Evolutionary conservation across 2,797 vertebrate genomes (phyloP), one percentile per base, ranked within the genome.

Genomic region (Pogonophryne albipinna): DNA sequence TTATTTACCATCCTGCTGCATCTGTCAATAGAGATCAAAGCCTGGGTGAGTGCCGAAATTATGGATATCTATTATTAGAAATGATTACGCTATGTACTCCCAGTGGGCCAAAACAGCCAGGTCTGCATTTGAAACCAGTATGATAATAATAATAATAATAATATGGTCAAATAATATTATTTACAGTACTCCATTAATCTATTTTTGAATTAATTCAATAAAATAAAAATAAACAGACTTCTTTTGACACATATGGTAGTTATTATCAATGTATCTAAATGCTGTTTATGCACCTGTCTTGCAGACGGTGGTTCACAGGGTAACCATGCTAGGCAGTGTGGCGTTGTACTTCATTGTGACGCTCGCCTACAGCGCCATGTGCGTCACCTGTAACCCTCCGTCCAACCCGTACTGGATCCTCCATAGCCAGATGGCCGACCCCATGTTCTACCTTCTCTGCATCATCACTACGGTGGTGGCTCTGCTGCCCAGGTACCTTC

Each of bases 11-110:
- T 99, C 85, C 93, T 99, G 50, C 85, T 98, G 84, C 97, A 98
- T 85, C 96, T 98, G 79, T 97, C 97, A 49, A 96, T 99, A 85
- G 98, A 99, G 93, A 97, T 97, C 90, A 97, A 95, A 87, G 95
- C 95, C 3, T 99, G 98, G 98, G 98, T 99, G 94, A 67, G 97
- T 91, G 49, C 66, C 70, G 31, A 64, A 68, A 41, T 57, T 45
- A 74, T 62, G n/a, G 42, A 67, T 52, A 60, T 63, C 47, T 69
- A 17, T 75, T 61, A 76, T 50, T 53, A 20, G 14, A 79, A 66
- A 38, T 42, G 52, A 73, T 66, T 55, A 61, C 10, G 2, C 17
- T 55, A 20, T 56, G 31, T 16, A 61, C 17, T 65, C 41, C 20
- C 23, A 46, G 42, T 34, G 34, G 71, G 13, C 11, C 51, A 27